phyloP scores from a whole-genome alignment of 2,797 vertebrate species.

The Poeciliopsis presidionis region DNA sequence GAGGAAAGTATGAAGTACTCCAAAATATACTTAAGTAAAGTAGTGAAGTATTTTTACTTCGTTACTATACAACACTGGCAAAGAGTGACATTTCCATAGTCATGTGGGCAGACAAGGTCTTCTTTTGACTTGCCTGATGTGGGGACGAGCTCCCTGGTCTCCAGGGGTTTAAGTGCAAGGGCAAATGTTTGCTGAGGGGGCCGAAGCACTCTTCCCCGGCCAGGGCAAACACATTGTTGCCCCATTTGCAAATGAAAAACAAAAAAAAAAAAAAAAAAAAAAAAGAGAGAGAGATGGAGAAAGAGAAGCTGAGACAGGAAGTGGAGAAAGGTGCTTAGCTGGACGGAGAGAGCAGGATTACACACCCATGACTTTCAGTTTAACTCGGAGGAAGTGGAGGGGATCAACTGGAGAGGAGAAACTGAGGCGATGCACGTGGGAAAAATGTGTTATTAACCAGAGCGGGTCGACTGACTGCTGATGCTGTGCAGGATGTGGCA shows the following conservation, averaged over 20 bases:
- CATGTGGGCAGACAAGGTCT: constrained; percentile 60
- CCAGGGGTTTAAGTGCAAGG: constrained; percentile 76
- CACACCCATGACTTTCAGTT: constrained; percentile 75
- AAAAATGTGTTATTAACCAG: constrained; percentile 64
- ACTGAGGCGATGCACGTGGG: constrained; percentile 67
- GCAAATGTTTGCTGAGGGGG: constrained; percentile 84
- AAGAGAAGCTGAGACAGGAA: constrained; percentile 78
- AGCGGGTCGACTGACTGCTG: constrained; percentile 46
- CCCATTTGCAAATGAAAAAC: constrained; percentile 83
- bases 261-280: neutral
- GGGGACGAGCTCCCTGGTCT: constrained; percentile 62
- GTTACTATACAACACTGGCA: too few relatives aligned
- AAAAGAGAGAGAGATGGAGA: constrained; percentile 39
- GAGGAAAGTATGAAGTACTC: too few relatives aligned
- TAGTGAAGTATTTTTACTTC: too few relatives aligned
- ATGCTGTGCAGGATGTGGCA: constrained; percentile 68
- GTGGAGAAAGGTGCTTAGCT: constrained; percentile 78
- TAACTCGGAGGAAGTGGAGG: constrained; percentile 68
- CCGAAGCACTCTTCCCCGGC: constrained; percentile 73
- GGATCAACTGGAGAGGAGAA: constrained; percentile 70
- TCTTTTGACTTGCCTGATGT: constrained; percentile 70
- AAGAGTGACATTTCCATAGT: constrained; percentile 61
- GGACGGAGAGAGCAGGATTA: constrained; percentile 79
- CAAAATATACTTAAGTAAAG: too few relatives aligned
- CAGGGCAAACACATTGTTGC: constrained; percentile 84